Base-by-base conservation (phyloP, 2,797 vertebrate species). In the Falco biarmicus region DNA sequence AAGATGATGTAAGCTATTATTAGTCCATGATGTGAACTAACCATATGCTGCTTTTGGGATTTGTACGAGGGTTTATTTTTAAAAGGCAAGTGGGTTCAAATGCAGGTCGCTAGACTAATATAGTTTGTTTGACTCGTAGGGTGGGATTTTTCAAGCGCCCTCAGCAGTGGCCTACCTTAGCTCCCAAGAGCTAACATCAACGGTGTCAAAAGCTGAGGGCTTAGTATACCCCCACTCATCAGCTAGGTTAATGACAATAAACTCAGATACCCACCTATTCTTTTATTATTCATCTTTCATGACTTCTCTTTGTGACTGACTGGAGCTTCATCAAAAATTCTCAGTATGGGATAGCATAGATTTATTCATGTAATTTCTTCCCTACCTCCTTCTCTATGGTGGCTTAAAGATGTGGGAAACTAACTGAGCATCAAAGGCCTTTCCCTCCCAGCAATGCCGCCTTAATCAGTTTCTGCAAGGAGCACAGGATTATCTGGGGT, bases 1-100 rank as follows among this genome's bases (percentile, higher is more conserved):
- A 91, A 95, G 94, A 93, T 96, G 85, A 97, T 96, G 93, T 85
- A 97, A 96, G 48, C 87, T 97, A 97, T 97, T 97, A 96, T 96
- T 97, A 96, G 91, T 95, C 95, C 93, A 94, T 91, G 86, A 96
- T 96, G 95, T 97, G 95, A 96, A 95, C 93, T 92, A 95, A 92
- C 79, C 94, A 92, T 97, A 94, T 92, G 84, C 47, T 93, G 87
- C 88, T 95, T 86, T 95, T 81, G 95, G 92, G 94, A 96, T 89
- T 88, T 93, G 91, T 90, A 88, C 56, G 89, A 51, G 64, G 71
- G 89, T 94, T 97, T 97, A 93, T 95, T 96, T 97, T 97, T 92
- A 97, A 97, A 95, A 96, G 87, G 75, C 89, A 64, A 96, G 53
- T 77, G 64, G 61, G 96, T 97, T 97, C 95, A 97, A 88, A 71